phyloP scores from a whole-genome alignment of 2,797 vertebrate genomes.

The Hephaestus fuliginosus region DNA sequence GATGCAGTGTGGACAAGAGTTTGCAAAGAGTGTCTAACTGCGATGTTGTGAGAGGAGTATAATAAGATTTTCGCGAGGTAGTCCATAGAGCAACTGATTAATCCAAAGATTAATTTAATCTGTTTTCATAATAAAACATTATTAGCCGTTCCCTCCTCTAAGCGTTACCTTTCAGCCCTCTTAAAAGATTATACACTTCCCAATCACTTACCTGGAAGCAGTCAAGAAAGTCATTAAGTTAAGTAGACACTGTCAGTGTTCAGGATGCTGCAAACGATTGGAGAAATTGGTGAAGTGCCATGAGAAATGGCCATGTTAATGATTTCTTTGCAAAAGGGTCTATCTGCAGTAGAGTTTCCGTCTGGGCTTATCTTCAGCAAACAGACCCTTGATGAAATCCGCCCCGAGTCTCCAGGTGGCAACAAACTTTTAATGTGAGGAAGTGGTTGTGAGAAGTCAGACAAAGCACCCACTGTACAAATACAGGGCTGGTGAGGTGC shows the following conservation, averaged over 20 bases:
- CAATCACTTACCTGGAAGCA: slow-evolving; percentile 76
- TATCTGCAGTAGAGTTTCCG: slow-evolving; percentile 58
- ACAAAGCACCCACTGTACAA: slow-evolving; percentile 29
- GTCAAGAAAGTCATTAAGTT: slow-evolving; percentile 77
- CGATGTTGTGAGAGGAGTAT: slow-evolving; percentile 29
- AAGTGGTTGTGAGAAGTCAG: slow-evolving; percentile 42
- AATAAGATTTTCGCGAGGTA: slow-evolving; percentile 49
- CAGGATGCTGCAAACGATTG: slow-evolving; percentile 53
- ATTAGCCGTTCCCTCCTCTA: slow-evolving; percentile 46
- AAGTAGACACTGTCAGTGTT: slow-evolving; percentile 69
- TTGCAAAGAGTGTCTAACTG: slow-evolving; percentile 8
- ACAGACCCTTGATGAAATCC: slow-evolving; percentile 69
- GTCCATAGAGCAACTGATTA: slow-evolving; percentile 62
- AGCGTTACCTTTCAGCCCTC: slow-evolving; percentile 64
- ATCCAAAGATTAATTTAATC: slow-evolving; percentile 74
- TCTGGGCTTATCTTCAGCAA: slow-evolving; percentile 73
- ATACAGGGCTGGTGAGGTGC: slow-evolving; percentile 4
- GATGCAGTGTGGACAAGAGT: slow-evolving; percentile 9
- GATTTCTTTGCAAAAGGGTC: slow-evolving; percentile 71
- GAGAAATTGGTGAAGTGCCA: slow-evolving; percentile 68
- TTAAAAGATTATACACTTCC: slow-evolving; percentile 70
- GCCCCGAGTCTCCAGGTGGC: slow-evolving; percentile 60
- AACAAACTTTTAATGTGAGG: slow-evolving; percentile 63
- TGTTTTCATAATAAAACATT: slow-evolving; percentile 71
- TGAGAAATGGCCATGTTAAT: slow-evolving; percentile 79